These are phyloP conservation scores for Hypotaenidia okinawae DNA, from an alignment of 2,797 vertebrate species.

Conservation along the genomic window DNA sequence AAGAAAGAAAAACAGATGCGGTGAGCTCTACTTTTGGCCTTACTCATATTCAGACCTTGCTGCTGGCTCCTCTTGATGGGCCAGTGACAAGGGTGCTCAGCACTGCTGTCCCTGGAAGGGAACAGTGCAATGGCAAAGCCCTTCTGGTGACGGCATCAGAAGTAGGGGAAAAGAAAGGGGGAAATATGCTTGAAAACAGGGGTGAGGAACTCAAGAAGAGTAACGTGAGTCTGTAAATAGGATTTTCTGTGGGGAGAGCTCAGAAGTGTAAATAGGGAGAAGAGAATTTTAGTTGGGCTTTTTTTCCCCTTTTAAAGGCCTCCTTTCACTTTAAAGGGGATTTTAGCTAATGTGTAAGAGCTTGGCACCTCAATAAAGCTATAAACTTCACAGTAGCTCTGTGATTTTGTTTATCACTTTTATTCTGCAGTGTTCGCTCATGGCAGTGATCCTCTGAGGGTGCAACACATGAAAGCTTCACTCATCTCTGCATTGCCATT, in stretches of 20 bases:
- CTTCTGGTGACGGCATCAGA: background rate
- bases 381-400: background rate
- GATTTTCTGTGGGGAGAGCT: conserved; percentile 3
- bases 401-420: conserved; percentile 15
- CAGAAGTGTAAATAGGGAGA: conserved; percentile 16
- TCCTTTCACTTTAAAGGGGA: background rate
- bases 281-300: background rate
- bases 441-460: background rate
- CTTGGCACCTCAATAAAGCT: background rate
- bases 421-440: background rate
- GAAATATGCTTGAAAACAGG: background rate
- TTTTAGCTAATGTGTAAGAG: background rate
- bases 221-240: background rate
- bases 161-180: background rate
- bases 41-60: background rate
- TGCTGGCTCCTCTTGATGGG: background rate
- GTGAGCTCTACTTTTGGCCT: background rate
- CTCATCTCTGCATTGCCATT: background rate
- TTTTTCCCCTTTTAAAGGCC: background rate
- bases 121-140: rapidly evolving
- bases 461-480: background rate
- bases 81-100: rapidly evolving
- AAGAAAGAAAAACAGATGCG: background rate
- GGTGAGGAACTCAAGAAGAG: background rate
- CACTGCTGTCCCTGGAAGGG: background rate